Percentiles rank a stretch among this genome's conserved stretches.
Evolutionary conservation across 2,797 vertebrate species (phyloP).

Genomic region (Borostomias antarcticus): DNA sequence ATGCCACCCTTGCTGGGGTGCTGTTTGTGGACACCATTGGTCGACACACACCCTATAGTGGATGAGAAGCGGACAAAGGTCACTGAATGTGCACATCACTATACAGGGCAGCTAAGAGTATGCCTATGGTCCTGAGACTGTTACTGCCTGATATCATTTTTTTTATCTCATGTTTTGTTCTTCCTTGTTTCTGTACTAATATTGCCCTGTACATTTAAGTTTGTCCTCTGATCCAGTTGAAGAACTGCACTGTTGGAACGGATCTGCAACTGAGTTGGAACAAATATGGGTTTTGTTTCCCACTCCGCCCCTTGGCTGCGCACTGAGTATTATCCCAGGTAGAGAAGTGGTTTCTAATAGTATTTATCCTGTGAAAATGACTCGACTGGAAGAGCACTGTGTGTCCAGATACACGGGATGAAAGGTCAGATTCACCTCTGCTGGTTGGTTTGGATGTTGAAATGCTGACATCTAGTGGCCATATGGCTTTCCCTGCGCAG

Average conservation of each 20-base stretch:
- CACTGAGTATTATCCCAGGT: conserved; percentile 31
- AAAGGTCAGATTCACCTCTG: not conserved
- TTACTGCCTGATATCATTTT: conserved; percentile 63
- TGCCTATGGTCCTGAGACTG: conserved; percentile 57
- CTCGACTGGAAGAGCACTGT: conserved; percentile 23
- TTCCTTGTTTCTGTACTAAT: conserved; percentile 38
- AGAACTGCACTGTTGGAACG: conserved; percentile 59
- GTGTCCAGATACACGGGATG: not conserved
- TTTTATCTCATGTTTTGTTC: conserved; percentile 43
- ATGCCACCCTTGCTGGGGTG: not conserved
- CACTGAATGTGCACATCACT: conserved; percentile 45
- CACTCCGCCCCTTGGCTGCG: not conserved
- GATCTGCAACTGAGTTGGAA: conserved; percentile 56
- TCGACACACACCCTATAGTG: conserved; percentile 23
- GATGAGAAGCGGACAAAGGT: conserved; percentile 45
- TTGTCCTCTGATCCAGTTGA: conserved; percentile 41
- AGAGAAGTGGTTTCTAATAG: conserved; percentile 20
- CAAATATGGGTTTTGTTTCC: conserved; percentile 33
- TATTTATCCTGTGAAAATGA: conserved; percentile 33
- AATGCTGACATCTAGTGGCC: conserved; percentile 61
- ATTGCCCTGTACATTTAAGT: conserved; percentile 40
- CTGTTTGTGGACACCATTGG: conserved; percentile 28
- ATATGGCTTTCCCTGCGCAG: conserved; percentile 11
- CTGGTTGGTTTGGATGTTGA: conserved; percentile 14
- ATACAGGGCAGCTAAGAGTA: conserved; percentile 66